Base-by-base conservation (phyloP, 2,797 vertebrate species). In the Clarias laeviceps region DNA sequence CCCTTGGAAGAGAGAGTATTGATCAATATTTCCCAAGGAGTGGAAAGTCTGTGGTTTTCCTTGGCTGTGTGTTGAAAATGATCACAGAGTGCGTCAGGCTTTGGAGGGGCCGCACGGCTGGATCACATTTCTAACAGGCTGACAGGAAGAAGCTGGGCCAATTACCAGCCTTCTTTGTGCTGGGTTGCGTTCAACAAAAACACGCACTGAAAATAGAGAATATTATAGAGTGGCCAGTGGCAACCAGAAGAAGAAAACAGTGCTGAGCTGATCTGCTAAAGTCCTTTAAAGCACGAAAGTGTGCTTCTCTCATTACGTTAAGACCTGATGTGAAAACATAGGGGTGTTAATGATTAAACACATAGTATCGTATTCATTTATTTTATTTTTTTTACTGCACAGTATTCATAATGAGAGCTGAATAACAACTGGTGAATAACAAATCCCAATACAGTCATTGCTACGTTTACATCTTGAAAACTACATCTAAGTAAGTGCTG, bases 1-100 rank as follows among this genome's bases (percentile, higher is more conserved):
- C 78, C 79, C 34, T 82, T 88, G 87, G 87, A 88, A 80, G 81
- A 86, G 80, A 59, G 77, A 56, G 83, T 70, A 86, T 82, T 82
- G 87, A 90, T 90, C 86, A 87, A 88, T 88, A 88, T 86, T 90
- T 90, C 89, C 82, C 89, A 90, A 84, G 79, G 73, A 90, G 80
- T 80, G 85, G 86, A 80, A 87, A 86, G 84, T 84, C 84, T 90
- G 89, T 80, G 87, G 87, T 87, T 88, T 87, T 90, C 64, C 57
- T 90, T 90, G 89, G 89, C 89, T 77, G 84, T 17, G n/a, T 20
- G 82, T 84, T 89, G 85, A 88, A 89, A 89, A 87, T 77, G 86
- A 88, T 90, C 89, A 88, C 78, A 89, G 87, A 89, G 82, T 86
- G 74, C 84, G 87, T 88, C 87, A 84, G 62, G 83, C 82, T 90